Evolutionary conservation across 2,113 vertebrate species (phyloP), one percentile per base, ranked within the genome.

Genomic region (Hymenochirus boettgeri): DNA sequence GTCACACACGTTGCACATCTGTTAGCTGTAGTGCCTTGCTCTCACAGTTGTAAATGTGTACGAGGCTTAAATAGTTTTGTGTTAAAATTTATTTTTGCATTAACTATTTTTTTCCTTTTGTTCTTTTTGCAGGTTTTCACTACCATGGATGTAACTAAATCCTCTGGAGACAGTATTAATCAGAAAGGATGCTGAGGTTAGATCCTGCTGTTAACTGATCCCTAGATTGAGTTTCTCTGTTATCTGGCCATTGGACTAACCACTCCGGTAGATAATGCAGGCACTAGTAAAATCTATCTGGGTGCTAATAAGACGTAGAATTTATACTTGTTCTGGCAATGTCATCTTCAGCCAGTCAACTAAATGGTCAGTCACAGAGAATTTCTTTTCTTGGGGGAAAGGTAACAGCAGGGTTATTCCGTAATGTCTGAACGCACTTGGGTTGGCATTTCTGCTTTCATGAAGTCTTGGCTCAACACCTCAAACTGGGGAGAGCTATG

Each of bases 131-230:
- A 99, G 96, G 72, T 93, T 26, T 96, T 98, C 74, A 98, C 94
- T 45, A 94, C 90, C 0, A 46, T 99, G 94, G 83, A 90, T 1
- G 85, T 94, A 65, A 92, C 91, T 4, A 99, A 96, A 79, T 71
- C 89, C 0, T 97, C 92, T 0, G 94, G 96, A 18, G 86, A 84
- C 45, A 88, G 90, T 81, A 85, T 96, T 86, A 69, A 70, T 2
- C 83, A 89, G 73, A 60, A 83, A 0, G 95, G 94, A 58, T 98
- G 96, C 94, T 99, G 96, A 99, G 94, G 93, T 89, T 98, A 98
- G 90, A 73, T 83, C 87, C 90, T 89, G 94, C 95, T 90, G 12
- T 83, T 86, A 82, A 70, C 18, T 82, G 62, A 73, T 75, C 83
- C 83, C 75, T 70, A 63, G 33, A 0, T 33, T 63, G n/a, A 61